A percentile compares a stretch with the other conserved stretches of the same genome.
Evolutionary conservation across 2,113 vertebrate genomes (phyloP).

Genomic region (Rhinoptilus africanus): DNA sequence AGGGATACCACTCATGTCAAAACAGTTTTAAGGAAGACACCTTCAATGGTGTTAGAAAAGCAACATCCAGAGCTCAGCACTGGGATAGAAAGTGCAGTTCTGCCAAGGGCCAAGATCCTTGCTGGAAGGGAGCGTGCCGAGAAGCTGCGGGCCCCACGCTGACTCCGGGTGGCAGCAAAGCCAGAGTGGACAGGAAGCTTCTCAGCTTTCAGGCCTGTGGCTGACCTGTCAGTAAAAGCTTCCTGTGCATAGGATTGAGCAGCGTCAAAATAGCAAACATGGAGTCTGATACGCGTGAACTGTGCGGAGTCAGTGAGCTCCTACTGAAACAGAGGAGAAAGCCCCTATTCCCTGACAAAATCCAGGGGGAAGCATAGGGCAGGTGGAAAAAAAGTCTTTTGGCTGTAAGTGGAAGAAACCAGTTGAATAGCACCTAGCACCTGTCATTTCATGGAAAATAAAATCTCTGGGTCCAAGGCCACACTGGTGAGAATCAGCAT

Average conservation of each 20-base stretch:
- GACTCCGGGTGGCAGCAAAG: not conserved
- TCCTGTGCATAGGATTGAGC: accelerated
- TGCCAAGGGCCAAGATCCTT: not conserved
- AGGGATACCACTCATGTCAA: not conserved
- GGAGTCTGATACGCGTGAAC: not conserved
- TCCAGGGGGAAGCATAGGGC: not conserved
- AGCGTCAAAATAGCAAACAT: not conserved
- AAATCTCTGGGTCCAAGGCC: not conserved
- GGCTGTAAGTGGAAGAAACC: not conserved
- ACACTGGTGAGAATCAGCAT: not conserved
- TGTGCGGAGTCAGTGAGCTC: not conserved
- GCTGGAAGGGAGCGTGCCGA: not conserved
- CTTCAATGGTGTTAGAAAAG: not conserved
- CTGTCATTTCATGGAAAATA: not conserved
- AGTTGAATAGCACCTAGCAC: not conserved
- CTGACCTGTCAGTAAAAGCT: not conserved
- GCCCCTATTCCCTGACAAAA: not conserved
- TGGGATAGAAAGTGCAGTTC: not conserved
- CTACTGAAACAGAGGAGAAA: not conserved
- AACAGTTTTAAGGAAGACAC: not conserved
- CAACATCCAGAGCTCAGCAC: not conserved
- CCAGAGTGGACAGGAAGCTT: not conserved
- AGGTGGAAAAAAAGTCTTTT: not conserved
- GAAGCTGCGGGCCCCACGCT: not conserved
- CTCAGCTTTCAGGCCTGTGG: not conserved